Percentiles rank a stretch among this genome's conserved stretches.
Evolutionary conservation across 2,888 invertebrate genomes (phyloP).

Genomic region (Galeopsomyia nigrocyanea): DNA sequence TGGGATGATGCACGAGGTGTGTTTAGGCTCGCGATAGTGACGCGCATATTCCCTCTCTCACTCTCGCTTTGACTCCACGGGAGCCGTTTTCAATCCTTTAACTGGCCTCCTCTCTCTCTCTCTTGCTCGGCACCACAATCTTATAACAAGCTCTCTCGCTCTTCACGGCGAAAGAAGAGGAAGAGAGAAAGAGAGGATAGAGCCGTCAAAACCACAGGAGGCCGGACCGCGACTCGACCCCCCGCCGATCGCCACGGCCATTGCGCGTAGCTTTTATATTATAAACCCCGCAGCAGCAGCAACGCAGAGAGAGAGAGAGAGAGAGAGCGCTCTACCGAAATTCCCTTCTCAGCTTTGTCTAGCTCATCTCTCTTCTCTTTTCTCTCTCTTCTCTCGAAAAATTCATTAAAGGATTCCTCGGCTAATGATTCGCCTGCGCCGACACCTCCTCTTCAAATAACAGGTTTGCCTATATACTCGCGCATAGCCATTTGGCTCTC

Average conservation of each 20-base stretch:
- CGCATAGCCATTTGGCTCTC: conserved; percentile 4
- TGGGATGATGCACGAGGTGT: conserved; percentile 68
- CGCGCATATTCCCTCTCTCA: conserved; percentile 50
- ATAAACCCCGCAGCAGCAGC: conserved; percentile 59
- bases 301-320: conserved; percentile 59
- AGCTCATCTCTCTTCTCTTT: background rate
- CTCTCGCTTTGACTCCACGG: conserved; percentile 56
- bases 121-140: conserved; percentile 34
- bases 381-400: conserved; percentile 47
- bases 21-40: conserved; percentile 68
- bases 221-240: conserved; percentile 63
- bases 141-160: too few species aligned
- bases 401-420: conserved; percentile 61
- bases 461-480: background rate
- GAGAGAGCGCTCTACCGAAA: conserved; percentile 26
- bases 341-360: conserved; percentile 18
- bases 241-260: conserved; percentile 63
- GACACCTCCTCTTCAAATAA: conserved; percentile 49
- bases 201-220: conserved; percentile 69
- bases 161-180: too few species aligned
- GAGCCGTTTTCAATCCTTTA: conserved; percentile 62
- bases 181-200: conserved; percentile 59
- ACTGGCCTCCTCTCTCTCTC: conserved; percentile 26
- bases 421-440: conserved; percentile 61
- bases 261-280: conserved; percentile 62